Base-by-base conservation (phyloP, 2,797 vertebrate genomes). In the Phoeniculus purpureus region DNA sequence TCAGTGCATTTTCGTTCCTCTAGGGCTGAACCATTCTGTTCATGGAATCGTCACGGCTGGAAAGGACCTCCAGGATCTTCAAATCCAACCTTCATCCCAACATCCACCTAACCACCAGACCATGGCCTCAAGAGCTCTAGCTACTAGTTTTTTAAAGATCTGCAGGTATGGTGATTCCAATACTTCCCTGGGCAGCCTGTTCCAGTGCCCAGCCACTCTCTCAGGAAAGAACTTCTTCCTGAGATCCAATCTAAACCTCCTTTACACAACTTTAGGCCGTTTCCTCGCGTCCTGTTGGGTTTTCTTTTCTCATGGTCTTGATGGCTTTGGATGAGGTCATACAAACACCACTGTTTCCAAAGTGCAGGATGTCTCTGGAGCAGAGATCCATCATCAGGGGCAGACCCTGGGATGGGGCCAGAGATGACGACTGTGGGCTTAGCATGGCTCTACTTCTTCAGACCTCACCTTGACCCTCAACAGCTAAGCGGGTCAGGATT, bases 251-350 rank as follows among this genome's bases (percentile, higher is more conserved):
- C 43, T 43, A 43, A 43, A 43, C 43, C 43, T 43, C 43, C 43
- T 43, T 43, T 14, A 43, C 16, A 16, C 43, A 43, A 43, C 43
- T 43, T 43, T 14, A 43, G 16, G 43, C 43, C 43, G 14, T 43
- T 43, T 43, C 43, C 43, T 43, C 43, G 10, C 43, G 14, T 43
- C 43, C 43, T 43, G 14, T 54, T n/a, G 82, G 19, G 3, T 3
- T 75, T 81, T 59, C 9, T 70, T 20, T 62, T 45, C 32, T 21
- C 9, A 0, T 0, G 4, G 15, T 37, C 20, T 7, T 23, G 6
- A 2, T 68, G 27, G 20, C 26, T 79, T 43, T 37, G 14, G 14
- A 20, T 48, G 18, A 14, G 10, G 9, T 7, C 0, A 0, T 10
- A 27, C 11, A 40, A 48, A 67, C 31, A 2, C 7, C 14, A 0